These are phyloP conservation scores for Meloidogyne hapla DNA, from an alignment of 1,140 invertebrate species.

Conservation along the genomic window DNA sequence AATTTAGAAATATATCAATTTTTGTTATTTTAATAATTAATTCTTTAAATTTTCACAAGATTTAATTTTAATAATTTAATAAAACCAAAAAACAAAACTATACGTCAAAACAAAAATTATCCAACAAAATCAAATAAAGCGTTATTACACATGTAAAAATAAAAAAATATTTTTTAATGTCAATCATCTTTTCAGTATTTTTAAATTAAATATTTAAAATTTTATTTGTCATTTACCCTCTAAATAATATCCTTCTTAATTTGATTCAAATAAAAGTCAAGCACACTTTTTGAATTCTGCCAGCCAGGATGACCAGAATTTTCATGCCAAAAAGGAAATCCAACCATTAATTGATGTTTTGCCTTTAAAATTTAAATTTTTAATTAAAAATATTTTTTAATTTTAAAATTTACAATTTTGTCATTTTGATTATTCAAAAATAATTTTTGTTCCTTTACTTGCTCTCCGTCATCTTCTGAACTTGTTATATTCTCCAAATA, in stretches of 20 bases:
- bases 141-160: neutral
- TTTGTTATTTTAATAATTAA: too few species aligned
- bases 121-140: neutral
- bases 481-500: conserved; percentile 2
- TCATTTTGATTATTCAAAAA: neutral
- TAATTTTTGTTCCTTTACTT: neutral
- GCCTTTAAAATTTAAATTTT: neutral
- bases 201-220: neutral
- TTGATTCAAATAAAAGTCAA: neutral
- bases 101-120: neutral
- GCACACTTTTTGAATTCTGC: neutral
- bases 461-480: neutral
- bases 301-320: neutral
- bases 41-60: too few species aligned
- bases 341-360: neutral
- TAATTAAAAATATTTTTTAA: neutral
- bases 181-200: neutral
- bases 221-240: neutral
- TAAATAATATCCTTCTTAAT: neutral
- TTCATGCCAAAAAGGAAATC: conserved; percentile 5
- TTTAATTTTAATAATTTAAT: too few species aligned
- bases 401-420: neutral
- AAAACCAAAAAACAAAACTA: neutral
- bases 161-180: neutral
- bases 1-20: too few species aligned